A percentile compares a stretch with the other conserved stretches of the same genome.
phyloP scores from a whole-genome alignment of 2,888 invertebrate genomes.

The Cantharis rustica region DNA sequence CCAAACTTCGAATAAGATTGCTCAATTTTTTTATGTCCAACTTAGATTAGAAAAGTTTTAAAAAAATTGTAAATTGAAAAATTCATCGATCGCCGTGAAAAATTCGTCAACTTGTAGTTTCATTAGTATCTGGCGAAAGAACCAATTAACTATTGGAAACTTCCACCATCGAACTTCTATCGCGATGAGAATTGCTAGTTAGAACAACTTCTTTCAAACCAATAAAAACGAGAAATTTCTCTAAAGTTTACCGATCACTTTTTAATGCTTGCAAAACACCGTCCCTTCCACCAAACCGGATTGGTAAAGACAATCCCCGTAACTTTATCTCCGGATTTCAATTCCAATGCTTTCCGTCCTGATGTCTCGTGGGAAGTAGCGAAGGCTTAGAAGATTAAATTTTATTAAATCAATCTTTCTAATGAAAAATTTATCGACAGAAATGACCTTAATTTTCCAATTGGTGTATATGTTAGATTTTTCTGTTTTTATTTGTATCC shows the following conservation, averaged over 20 bases:
- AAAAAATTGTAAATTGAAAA: background rate
- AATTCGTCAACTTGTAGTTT: background rate
- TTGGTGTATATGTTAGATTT: too few species aligned
- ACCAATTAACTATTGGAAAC: background rate
- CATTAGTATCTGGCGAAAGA: background rate
- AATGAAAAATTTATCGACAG: too few species aligned
- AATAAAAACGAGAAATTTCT: background rate
- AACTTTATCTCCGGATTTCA: constrained; percentile 66
- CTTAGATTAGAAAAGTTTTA: background rate
- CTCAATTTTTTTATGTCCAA: background rate
- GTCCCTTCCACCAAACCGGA: constrained; percentile 98
- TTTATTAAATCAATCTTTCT: too few species aligned
- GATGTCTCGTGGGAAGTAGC: too few species aligned
- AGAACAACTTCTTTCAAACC: background rate
- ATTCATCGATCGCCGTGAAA: background rate
- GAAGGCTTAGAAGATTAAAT: too few species aligned
- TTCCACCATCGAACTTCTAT: background rate
- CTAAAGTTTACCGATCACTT: background rate
- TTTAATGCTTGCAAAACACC: constrained; percentile 65
- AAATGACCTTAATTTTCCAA: too few species aligned
- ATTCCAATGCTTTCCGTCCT: too few species aligned
- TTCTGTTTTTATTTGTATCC: too few species aligned
- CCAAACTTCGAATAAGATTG: background rate
- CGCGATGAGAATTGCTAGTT: background rate
- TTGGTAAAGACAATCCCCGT: constrained; percentile 93